phyloP scores from a whole-genome alignment of 64 coral and sea anemone genomes.

The Actinia equina region DNA sequence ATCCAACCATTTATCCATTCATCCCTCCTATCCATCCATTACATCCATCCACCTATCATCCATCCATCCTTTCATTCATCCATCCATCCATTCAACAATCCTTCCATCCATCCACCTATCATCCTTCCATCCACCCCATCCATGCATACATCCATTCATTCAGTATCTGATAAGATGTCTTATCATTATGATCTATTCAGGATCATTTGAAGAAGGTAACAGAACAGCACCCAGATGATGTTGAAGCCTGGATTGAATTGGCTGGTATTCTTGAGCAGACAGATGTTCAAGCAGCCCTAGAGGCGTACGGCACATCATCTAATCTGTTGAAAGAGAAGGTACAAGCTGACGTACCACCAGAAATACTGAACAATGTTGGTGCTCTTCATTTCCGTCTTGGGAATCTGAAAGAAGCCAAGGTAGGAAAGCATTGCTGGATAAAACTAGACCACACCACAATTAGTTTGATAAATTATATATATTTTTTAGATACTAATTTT shows the following conservation, averaged over 20 bases:
- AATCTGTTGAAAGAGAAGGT: conserved; percentile 97
- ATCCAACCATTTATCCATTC: too few species aligned
- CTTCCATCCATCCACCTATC: not conserved
- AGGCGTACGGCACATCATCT: conserved; percentile 92
- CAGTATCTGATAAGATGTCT: not conserved
- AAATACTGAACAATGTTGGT: conserved; percentile 97
- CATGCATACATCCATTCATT: not conserved
- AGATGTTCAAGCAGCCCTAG: conserved; percentile 92
- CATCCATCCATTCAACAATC: not conserved
- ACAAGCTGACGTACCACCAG: conserved; percentile 93
- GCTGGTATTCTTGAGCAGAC: conserved; percentile 97
- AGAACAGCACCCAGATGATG: conserved; percentile 96
- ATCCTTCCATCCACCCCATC: too few species aligned
- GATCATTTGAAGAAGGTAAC: conserved; percentile 98
- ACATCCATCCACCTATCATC: not conserved
- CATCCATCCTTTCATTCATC: not conserved
- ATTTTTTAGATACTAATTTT: too few species aligned
- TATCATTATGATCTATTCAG: conserved; percentile 7
- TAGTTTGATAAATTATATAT: too few species aligned
- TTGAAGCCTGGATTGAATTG: conserved; percentile 97
- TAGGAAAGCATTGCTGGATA: not conserved
- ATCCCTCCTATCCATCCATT: not conserved
- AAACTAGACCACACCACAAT: too few species aligned
- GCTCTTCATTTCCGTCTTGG: conserved; percentile 94
- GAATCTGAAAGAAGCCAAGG: conserved; percentile 97